phyloP scores from a whole-genome alignment of 23 tunicate genomes.

The Ciona savignyi region DNA sequence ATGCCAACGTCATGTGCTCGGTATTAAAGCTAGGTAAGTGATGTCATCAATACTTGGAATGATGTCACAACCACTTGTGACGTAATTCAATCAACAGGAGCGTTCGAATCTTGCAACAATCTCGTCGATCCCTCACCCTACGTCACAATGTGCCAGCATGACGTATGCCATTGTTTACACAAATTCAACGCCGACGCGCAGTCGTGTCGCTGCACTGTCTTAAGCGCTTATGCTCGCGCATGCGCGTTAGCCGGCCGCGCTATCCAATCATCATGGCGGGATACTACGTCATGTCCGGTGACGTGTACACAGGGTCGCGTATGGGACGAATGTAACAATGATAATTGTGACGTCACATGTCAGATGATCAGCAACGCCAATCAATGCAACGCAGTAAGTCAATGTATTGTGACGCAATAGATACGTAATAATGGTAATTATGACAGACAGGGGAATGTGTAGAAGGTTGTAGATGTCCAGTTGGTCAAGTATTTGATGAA shows the following conservation, averaged over 20 bases:
- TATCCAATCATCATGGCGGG: conserved; percentile 64
- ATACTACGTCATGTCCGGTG: conserved; percentile 35
- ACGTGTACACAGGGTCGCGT: conserved; percentile 49
- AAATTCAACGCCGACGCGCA: conserved; percentile 38
- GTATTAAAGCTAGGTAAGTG: conserved; percentile 43
- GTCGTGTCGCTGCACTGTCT: conserved; percentile 54
- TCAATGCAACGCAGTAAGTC: conserved; percentile 44
- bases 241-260: conserved; percentile 57
- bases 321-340: conserved; percentile 62
- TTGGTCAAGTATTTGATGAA: conserved; percentile 53
- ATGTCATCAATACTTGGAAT: neutral
- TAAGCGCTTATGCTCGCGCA: conserved; percentile 74
- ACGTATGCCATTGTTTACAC: conserved; percentile 76
- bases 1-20: conserved; percentile 52
- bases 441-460: conserved; percentile 46
- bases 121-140: conserved; percentile 49
- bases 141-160: conserved; percentile 78
- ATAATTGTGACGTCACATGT: conserved; percentile 81
- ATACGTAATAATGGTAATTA: neutral
- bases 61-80: neutral
- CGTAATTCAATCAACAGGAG: conserved; percentile 14
- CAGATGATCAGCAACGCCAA: conserved; percentile 51
- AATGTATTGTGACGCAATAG: too few species aligned
- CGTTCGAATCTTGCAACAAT: conserved; percentile 50
- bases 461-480: conserved; percentile 87